Base-by-base conservation (phyloP, 2,113 vertebrate genomes). In the Argyrosomus japonicus region DNA sequence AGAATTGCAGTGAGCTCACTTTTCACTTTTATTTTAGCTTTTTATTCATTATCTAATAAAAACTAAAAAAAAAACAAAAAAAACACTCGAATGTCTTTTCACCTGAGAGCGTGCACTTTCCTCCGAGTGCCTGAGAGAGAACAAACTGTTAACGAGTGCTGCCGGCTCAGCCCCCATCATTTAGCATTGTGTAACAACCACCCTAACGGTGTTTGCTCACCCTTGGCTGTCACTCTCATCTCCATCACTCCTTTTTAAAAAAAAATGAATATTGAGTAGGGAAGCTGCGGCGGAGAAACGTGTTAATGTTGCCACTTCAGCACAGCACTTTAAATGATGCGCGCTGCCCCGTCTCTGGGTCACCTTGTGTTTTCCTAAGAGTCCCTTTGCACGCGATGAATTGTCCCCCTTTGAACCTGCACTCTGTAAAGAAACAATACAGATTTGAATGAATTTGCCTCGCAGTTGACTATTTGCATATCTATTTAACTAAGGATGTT, bases 381-480 rank as follows among this genome's bases (percentile, higher is more conserved):
- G 75, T 76, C 27, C 40, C 17, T 63, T 80, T 6, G 45, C 69
- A 58, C 2, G 19, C 19, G 1, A 82, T 74, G 45, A 32, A 57
- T 72, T 67, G 79, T 67, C 87, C 77, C 50, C 68, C 18, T 62
- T 57, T 91, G 82, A 91, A 68, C 77, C 47, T 8, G 0, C 32
- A 0, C 57, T 75, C 50, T 27, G 40, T 64, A 51, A 36, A 53
- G 75, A 82, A 72, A 84, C 75, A 51, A 79, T 81, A 4, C 64
- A 51, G 2, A 88, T 87, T 82, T 90, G 72, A 87, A 91, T 90
- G 84, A 40, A 92, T 94, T 92, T 92, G 85, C 86, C 86, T 89
- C 65, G 63, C 90, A 76, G 89, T 90, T 88, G 85, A 82, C 54
- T 63, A 93, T 94, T 94, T 93, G 89, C 92, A 92, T 91, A 83